Evolutionary conservation across 2,888 invertebrate genomes (phyloP).

Genomic region (Trypoxylon attenuatum): DNA sequence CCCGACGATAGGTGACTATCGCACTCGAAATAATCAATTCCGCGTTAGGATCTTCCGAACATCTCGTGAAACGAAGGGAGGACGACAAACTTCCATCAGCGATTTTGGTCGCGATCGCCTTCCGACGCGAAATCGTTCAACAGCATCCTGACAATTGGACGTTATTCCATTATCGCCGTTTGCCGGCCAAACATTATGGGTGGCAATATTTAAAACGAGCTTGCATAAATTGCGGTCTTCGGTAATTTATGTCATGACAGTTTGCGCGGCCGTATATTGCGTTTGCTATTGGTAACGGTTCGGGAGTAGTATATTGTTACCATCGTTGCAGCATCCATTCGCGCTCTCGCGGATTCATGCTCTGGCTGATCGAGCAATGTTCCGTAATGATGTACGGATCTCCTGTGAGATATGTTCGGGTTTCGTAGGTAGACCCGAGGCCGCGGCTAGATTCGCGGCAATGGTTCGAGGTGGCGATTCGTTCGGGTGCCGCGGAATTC

Average conservation of each 20-base stretch:
- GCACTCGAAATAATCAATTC: conserved; percentile 27
- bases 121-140: background rate
- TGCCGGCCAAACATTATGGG: background rate
- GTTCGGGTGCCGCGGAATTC: too few species aligned
- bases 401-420: conserved; percentile 19
- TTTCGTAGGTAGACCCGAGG: conserved; percentile 16
- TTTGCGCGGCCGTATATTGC: background rate
- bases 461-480: too few species aligned
- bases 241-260: background rate
- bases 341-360: conserved; percentile 19
- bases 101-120: background rate
- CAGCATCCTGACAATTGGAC: background rate
- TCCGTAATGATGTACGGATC: conserved; percentile 18
- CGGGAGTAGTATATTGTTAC: background rate
- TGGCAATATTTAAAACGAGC: background rate
- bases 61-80: background rate
- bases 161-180: background rate
- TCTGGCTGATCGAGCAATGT: conserved; percentile 8
- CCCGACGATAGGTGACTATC: too few species aligned
- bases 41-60: conserved; percentile 5
- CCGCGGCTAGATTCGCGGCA: background rate
- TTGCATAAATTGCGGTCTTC: background rate
- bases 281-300: background rate
- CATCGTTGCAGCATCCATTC: background rate
- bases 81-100: background rate